Evolutionary conservation across 2,888 invertebrate species (phyloP).

Genomic region (Pyrrhia umbra): DNA sequence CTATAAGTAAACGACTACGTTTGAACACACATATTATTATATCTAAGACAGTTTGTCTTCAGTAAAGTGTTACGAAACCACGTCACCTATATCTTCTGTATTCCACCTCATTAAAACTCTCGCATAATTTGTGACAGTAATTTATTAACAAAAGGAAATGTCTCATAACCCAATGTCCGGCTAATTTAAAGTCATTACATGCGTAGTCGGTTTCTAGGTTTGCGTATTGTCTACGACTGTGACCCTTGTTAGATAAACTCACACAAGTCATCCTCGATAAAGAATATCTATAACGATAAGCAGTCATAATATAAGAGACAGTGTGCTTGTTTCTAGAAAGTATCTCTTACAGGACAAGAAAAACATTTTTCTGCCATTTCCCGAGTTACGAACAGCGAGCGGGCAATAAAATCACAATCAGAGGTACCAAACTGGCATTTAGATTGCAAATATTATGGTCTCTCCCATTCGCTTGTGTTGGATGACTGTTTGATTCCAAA

Average conservation of each 20-base stretch:
- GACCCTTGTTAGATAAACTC: constrained; percentile 31
- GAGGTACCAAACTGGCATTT: constrained; percentile 30
- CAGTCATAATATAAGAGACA: constrained; percentile 8
- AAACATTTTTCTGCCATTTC: constrained; percentile 15
- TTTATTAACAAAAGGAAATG: constrained; percentile 47
- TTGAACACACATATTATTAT: constrained; percentile 43
- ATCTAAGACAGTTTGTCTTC: neutral
- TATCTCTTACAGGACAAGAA: neutral
- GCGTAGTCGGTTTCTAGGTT: constrained; percentile 27
- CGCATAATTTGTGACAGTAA: constrained; percentile 49
- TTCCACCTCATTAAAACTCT: constrained; percentile 49
- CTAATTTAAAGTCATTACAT: constrained; percentile 18
- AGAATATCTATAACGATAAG: constrained; percentile 13
- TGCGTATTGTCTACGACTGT: neutral
- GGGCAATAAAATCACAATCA: constrained; percentile 44
- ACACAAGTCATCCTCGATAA: neutral
- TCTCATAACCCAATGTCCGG: constrained; percentile 40
- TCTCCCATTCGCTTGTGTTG: constrained; percentile 32
- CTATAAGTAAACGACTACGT: constrained; percentile 49
- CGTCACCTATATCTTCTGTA: constrained; percentile 37
- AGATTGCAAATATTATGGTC: constrained; percentile 49
- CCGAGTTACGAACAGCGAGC: constrained; percentile 20
- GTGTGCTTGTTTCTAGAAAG: constrained; percentile 19
- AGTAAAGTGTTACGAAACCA: constrained; percentile 44
- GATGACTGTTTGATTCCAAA: constrained; percentile 44